A percentile compares a stretch with the other conserved stretches of the same genome.
phyloP scores from a whole-genome alignment of 2,888 invertebrate species.

The Eristalis pertinax region DNA sequence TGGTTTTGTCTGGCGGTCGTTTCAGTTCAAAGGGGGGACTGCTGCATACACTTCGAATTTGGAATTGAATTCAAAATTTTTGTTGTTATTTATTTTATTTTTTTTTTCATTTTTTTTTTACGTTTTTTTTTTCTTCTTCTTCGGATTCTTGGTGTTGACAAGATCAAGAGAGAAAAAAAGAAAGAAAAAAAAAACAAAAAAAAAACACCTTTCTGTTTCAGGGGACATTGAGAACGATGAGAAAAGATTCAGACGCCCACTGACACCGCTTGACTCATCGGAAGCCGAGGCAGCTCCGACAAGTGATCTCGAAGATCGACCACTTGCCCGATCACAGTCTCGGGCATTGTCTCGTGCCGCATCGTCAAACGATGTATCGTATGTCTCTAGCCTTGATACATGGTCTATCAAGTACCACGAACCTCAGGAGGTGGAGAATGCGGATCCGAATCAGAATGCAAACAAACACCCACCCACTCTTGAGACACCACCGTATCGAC shows the following conservation, averaged over 20 bases:
- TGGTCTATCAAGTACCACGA: background rate
- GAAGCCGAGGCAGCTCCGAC: background rate
- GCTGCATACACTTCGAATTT: too few relatives aligned
- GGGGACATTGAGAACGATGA: background rate
- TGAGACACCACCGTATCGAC: background rate
- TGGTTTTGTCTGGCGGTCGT: too few relatives aligned
- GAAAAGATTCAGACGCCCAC: background rate
- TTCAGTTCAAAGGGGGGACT: too few relatives aligned
- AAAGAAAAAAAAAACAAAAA: constrained; percentile 1
- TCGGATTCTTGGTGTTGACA: background rate
- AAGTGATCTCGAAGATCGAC: background rate
- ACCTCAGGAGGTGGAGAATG: background rate
- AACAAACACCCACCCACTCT: background rate
- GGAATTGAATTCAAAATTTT: too few relatives aligned
- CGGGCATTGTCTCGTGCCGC: background rate
- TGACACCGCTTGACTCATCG: background rate
- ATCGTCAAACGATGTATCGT: background rate
- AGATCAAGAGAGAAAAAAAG: background rate
- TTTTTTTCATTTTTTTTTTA: background rate
- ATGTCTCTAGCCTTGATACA: background rate
- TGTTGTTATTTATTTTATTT: background rate
- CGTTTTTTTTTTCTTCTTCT: background rate
- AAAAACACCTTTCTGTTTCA: constrained; percentile 1
- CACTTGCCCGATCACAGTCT: background rate
- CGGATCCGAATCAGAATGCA: background rate